These are phyloP conservation scores for Huso huso DNA, from an alignment of 2,797 vertebrate species.

Conservation along the genomic window DNA sequence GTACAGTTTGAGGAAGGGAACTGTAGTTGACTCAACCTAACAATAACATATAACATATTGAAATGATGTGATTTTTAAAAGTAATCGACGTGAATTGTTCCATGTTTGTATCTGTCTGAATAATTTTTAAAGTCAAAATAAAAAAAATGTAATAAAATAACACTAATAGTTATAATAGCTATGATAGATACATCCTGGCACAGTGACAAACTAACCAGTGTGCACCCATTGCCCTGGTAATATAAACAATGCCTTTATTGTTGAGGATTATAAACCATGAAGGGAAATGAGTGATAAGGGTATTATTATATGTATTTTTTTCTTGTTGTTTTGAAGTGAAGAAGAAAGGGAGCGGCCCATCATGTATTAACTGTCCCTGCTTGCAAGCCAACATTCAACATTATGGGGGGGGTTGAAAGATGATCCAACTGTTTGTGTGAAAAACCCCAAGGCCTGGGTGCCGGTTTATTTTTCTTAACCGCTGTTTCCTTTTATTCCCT, in stretches of 20 bases:
- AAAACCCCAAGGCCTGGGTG: neutral
- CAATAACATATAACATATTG: too few species aligned
- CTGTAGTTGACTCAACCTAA: too few species aligned
- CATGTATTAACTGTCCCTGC: neutral
- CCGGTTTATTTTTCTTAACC: neutral
- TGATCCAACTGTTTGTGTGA: neutral
- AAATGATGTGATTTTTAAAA: too few species aligned
- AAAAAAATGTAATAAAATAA: neutral
- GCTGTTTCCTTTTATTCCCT: neutral
- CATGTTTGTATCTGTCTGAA: too few species aligned
- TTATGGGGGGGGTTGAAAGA: conserved; percentile 2
- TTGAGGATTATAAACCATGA: conserved; percentile 2
- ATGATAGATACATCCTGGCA: neutral
- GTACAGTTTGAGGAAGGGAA: too few species aligned
- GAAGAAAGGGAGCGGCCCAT: neutral
- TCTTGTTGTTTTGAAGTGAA: neutral
- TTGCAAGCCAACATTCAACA: neutral
- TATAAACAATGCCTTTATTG: conserved; percentile 3
- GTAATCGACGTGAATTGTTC: too few species aligned
- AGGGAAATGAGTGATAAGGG: conserved; percentile 3
- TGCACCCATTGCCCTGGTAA: neutral
- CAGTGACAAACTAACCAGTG: neutral
- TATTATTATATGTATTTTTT: neutral
- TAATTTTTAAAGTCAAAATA: neutral
- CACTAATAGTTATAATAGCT: neutral